A percentile compares a stretch with the other conserved stretches of the same genome.
Conservation (phyloP, 2,888 invertebrate genomes). For the Deroplatys truncata region DNA sequence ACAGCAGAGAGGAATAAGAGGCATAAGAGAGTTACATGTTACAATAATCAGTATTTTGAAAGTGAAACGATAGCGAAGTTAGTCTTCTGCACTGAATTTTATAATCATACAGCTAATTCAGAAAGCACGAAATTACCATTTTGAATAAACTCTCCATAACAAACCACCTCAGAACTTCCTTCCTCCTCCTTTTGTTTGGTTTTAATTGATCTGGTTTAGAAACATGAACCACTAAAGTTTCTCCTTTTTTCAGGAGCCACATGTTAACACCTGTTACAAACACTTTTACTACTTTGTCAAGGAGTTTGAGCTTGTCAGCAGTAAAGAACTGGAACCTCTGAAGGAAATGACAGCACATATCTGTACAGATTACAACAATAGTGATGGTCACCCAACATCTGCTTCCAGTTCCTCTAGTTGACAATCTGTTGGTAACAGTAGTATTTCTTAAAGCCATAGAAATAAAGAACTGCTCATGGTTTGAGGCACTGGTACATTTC, state of each 20-base stretch:
- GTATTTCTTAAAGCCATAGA: background rate
- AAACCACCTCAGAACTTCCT: too few species aligned
- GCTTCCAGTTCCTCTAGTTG: background rate
- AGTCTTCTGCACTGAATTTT: too few species aligned
- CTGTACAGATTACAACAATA: conserved; percentile 53
- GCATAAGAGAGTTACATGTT: too few species aligned
- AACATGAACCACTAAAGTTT: background rate
- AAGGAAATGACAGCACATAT: conserved; percentile 70
- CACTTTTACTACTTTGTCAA: conserved; percentile 90
- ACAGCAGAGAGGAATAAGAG: too few species aligned
- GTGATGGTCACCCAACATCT: background rate
- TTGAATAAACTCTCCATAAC: too few species aligned
- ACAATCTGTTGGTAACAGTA: background rate
- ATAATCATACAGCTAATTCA: too few species aligned
- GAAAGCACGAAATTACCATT: too few species aligned
- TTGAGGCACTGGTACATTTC: too few species aligned
- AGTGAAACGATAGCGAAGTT: too few species aligned
- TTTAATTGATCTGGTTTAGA: too few species aligned
- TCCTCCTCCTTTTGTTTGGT: too few species aligned
- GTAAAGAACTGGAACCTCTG: conserved; percentile 81
- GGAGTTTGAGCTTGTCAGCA: conserved; percentile 77
- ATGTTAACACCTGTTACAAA: conserved; percentile 91
- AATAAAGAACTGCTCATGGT: background rate
- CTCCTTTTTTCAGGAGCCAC: conserved; percentile 66
- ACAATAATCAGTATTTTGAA: too few species aligned